phyloP scores from a whole-genome alignment of 2,113 vertebrate genomes.

The Syngnathus floridae region DNA sequence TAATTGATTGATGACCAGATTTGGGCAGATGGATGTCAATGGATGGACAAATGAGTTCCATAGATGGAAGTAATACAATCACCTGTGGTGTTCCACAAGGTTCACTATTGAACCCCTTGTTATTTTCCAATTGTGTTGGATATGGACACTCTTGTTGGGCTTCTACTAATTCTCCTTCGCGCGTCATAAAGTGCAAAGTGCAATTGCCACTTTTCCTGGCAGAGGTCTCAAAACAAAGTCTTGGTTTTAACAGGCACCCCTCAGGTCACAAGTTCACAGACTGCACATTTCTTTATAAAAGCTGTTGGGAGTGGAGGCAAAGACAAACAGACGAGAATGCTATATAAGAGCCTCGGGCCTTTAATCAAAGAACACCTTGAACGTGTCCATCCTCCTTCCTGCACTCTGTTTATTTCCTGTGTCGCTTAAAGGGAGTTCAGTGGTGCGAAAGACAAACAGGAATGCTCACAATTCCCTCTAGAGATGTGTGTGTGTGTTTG shows the following conservation, averaged over 20 bases:
- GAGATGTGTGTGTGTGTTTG: constrained; percentile 11
- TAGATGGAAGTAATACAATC: neutral
- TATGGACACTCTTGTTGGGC: neutral
- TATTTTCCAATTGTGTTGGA: neutral
- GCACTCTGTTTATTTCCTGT: neutral
- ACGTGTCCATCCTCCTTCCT: neutral
- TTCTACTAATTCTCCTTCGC: neutral
- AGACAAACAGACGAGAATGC: neutral
- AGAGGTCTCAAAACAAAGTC: neutral
- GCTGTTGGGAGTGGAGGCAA: neutral
- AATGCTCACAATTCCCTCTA: constrained; percentile 22
- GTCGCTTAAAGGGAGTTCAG: constrained; percentile 30
- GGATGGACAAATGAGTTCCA: neutral
- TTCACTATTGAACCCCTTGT: neutral
- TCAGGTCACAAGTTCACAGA: neutral
- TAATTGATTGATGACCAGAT: neutral
- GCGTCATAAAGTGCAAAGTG: neutral
- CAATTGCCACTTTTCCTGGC: neutral
- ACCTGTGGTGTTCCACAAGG: neutral
- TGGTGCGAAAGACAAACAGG: constrained; percentile 51
- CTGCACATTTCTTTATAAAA: neutral
- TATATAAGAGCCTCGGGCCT: neutral
- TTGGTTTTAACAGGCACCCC: neutral
- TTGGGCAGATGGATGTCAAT: neutral
- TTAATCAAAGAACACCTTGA: constrained; percentile 1